These are phyloP conservation scores for Tonatia bakeri DNA, from an alignment of 2,113 vertebrate species.

Conservation along the genomic window DNA sequence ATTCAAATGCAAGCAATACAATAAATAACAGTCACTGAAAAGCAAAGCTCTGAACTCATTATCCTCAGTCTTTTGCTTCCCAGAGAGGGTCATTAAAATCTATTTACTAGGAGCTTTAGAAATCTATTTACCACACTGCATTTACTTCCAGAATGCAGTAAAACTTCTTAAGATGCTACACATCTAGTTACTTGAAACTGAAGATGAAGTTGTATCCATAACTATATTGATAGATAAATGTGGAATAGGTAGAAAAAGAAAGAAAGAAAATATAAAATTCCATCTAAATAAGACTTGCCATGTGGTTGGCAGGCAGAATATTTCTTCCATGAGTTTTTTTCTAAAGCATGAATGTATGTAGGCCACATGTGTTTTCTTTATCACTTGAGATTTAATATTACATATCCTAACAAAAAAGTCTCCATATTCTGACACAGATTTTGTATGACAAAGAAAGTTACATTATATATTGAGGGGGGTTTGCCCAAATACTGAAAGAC, in stretches of 20 bases:
- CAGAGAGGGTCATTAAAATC: background rate
- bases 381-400: background rate
- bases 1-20: background rate
- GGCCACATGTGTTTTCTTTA: slow-evolving; percentile 35
- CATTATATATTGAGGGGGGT: background rate
- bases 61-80: background rate
- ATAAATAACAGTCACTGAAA: background rate
- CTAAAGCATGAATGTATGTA: background rate
- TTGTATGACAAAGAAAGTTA: background rate
- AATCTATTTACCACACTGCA: background rate
- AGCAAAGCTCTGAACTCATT: background rate
- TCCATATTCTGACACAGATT: background rate
- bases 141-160: background rate
- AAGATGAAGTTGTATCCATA: background rate
- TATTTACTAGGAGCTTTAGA: background rate
- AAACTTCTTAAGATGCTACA: background rate
- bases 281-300: background rate
- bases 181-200: background rate
- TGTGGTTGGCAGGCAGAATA: slow-evolving; percentile 16
- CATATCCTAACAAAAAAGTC: background rate
- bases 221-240: background rate
- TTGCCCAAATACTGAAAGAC: background rate
- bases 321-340: background rate
- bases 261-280: background rate
- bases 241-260: background rate